These are phyloP conservation scores for Burhinus bistriatus DNA, from an alignment of 2,113 vertebrate species.

Conservation along the genomic window DNA sequence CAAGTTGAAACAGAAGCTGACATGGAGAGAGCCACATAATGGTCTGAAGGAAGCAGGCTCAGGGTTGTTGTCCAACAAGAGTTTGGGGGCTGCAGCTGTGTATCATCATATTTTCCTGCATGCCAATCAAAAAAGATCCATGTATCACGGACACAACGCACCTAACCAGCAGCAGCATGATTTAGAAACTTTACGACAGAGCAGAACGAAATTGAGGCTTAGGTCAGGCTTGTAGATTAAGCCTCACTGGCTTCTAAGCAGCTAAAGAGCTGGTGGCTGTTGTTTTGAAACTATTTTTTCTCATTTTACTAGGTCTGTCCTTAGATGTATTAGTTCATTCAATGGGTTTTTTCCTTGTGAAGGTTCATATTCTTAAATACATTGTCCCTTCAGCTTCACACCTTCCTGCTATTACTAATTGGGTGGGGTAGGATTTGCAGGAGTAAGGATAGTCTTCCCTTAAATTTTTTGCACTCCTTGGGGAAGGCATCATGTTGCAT, in stretches of 20 bases:
- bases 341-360: background rate
- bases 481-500: slow-evolving; percentile 52
- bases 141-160: background rate
- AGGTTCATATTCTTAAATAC: background rate
- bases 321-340: background rate
- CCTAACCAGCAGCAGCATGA: background rate
- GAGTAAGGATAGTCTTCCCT: slow-evolving; percentile 2
- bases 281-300: background rate
- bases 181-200: background rate
- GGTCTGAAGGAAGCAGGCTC: background rate
- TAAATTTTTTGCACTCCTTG: slow-evolving; percentile 4
- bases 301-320: background rate
- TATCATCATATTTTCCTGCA: background rate
- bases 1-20: slow-evolving; percentile 46
- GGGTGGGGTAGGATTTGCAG: slow-evolving; percentile 23
- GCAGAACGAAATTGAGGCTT: background rate
- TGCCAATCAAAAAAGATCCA: background rate
- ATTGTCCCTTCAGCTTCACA: slow-evolving; percentile 9
- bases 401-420: slow-evolving; percentile 28
- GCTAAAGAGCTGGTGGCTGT: background rate
- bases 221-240: background rate
- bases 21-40: background rate
- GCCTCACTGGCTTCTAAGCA: background rate
- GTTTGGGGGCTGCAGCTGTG: background rate
- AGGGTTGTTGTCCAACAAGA: background rate